Base-by-base conservation (phyloP, 2,113 vertebrate species). In the Pycnonotus jocosus region DNA sequence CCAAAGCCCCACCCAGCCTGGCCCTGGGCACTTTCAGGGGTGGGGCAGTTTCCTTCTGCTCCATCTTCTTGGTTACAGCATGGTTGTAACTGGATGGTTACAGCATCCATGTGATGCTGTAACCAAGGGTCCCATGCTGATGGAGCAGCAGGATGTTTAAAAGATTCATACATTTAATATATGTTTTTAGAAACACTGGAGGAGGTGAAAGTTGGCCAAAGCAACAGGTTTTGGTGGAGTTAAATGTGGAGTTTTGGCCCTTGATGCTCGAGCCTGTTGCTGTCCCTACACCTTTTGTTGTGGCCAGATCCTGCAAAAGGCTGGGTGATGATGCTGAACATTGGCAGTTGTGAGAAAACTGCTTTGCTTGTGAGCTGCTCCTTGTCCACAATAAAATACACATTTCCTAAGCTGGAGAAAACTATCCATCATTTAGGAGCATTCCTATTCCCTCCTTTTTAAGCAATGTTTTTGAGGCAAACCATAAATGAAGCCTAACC, bases 191-290 rank as follows among this genome's bases (percentile, higher is more conserved):
- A 82, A 80, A 31, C 3, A 14, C 11, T 37, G 10, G 13, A n/a
- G 47, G 24, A 56, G 42, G 30, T 23, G 37, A 54, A 48, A 66
- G 35, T 30, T 35, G 38, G 24, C 23, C 7, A 13, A 44, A 84
- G n/a, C 31, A 81, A 51, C 25, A 62, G 15, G 7, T 33, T 84
- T 78, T 47, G 12, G 24, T 30, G n/a, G 31, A 81, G 7, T 30
- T 10, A 22, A 24, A 8, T 5, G 2, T n/a, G 23, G 9, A 1
- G 81, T 87, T 66, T 13, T 78, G 66, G 2, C 15, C 7, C 3
- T 3, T 6, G 3, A 4, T n/a, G 60, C 73, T 78, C 0, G 0
- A 73, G 18, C 47, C 44, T 14, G 9, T 74, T 54, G 66, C 37
- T 76, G 20, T 50, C 54, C 22, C 62, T 83, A 19, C 24, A 48